phyloP scores from a whole-genome alignment of 2,888 invertebrate species.

The Formica aserva region DNA sequence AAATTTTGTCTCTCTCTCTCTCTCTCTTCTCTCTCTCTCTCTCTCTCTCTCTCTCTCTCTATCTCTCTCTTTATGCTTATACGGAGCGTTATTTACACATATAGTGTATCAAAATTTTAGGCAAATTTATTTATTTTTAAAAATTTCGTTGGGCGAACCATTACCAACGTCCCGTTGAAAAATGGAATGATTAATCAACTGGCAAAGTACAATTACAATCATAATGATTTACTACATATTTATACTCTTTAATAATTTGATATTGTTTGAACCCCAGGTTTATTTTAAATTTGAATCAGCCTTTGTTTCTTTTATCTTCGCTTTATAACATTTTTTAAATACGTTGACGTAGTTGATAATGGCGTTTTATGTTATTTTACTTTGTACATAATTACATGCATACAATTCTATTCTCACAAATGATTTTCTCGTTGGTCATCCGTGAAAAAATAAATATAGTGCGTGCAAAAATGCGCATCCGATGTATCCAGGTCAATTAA shows the following conservation, averaged over 20 bases:
- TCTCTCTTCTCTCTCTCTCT: neutral
- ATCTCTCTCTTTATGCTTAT: neutral
- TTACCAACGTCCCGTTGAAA: neutral
- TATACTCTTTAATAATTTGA: neutral
- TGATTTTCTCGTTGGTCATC: neutral
- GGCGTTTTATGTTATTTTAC: conserved; percentile 14
- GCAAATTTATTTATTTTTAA: too few species aligned
- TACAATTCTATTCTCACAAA: conserved; percentile 18
- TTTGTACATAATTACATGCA: conserved; percentile 20
- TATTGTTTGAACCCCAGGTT: neutral
- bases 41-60: neutral
- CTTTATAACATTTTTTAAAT: neutral
- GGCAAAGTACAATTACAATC: neutral
- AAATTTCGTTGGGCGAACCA: neutral
- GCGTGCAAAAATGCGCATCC: conserved; percentile 3
- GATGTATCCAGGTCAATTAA: conserved; percentile 22
- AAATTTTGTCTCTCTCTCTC: neutral
- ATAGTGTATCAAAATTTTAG: conserved; percentile 14
- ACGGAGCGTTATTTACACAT: neutral
- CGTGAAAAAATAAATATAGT: conserved; percentile 13
- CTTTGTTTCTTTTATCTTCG: neutral
- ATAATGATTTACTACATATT: conserved; percentile 3
- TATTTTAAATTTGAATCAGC: neutral
- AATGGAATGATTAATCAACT: conserved; percentile 7
- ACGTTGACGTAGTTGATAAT: neutral